A percentile compares a stretch with the other conserved stretches of the same genome.
Conservation (phyloP, 1,140 invertebrate species). For the Drosophila pachea region DNA sequence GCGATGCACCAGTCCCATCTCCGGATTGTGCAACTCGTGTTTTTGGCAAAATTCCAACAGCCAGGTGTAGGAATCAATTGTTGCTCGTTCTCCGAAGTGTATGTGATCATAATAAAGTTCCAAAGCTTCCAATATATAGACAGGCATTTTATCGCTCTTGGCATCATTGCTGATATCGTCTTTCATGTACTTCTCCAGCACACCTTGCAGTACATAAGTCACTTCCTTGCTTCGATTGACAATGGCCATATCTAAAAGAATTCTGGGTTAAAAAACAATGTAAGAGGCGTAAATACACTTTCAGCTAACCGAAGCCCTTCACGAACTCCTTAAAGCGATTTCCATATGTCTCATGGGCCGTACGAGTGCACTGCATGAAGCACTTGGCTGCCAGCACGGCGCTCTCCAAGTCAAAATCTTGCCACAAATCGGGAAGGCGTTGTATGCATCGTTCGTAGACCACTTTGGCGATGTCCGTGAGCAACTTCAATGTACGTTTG, state of each 20-base stretch:
- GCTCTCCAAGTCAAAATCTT: conserved; percentile 79
- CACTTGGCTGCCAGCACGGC: conserved; percentile 80
- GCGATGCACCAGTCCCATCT: conserved; percentile 63
- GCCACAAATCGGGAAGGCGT: conserved; percentile 62
- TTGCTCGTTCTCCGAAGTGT: conserved; percentile 40
- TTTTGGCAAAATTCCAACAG: conserved; percentile 64
- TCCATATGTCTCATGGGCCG: conserved; percentile 79
- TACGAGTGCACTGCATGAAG: conserved; percentile 80
- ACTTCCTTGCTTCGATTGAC: conserved; percentile 49
- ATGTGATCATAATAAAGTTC: conserved; percentile 70
- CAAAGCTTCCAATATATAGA: conserved; percentile 56
- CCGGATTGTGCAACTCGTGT: conserved; percentile 47
- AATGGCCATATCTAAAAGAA: conserved; percentile 50
- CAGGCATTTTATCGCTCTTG: conserved; percentile 34
- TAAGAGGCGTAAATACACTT: background rate
- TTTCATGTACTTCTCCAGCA: conserved; percentile 62
- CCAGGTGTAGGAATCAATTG: conserved; percentile 68
- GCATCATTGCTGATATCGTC: conserved; percentile 35
- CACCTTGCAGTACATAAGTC: conserved; percentile 51
- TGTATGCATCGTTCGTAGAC: conserved; percentile 78
- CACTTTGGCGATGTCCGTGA: conserved; percentile 74
- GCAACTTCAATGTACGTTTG: conserved; percentile 59
- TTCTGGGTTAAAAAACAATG: background rate
- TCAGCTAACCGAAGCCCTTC: conserved; percentile 77
- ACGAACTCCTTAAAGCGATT: conserved; percentile 79